phyloP scores from a whole-genome alignment of 2,888 invertebrate species.

The Acleris emargana region DNA sequence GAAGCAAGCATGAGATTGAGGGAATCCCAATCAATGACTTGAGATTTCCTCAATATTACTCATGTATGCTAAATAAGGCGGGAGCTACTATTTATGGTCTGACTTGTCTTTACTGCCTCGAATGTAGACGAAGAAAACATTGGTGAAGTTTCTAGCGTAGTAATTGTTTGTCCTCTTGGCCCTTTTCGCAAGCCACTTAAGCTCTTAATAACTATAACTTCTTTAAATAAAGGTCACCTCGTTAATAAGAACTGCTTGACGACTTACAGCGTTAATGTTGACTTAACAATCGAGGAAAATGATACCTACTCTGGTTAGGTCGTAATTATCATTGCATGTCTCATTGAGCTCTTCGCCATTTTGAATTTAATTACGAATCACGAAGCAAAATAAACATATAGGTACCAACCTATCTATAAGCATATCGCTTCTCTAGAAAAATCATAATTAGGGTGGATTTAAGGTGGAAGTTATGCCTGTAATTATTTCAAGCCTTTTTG shows the following conservation, averaged over 20 bases:
- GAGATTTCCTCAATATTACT: neutral
- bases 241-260: neutral
- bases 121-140: too few species aligned
- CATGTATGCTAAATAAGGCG: neutral
- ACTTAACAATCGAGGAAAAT: constrained; percentile 20
- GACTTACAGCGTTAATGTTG: constrained; percentile 1
- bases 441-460: too few species aligned
- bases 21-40: neutral
- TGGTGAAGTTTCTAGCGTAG: too few species aligned
- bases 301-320: constrained; percentile 1
- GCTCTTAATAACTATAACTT: neutral
- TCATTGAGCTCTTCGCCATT: neutral
- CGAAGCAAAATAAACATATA: neutral
- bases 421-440: neutral
- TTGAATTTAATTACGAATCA: neutral
- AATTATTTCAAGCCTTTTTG: too few species aligned
- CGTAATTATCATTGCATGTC: constrained; percentile 11
- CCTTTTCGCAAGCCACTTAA: neutral
- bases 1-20: neutral
- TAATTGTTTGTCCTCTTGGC: neutral
- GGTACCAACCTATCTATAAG: neutral
- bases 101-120: too few species aligned
- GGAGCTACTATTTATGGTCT: too few species aligned
- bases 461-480: too few species aligned
- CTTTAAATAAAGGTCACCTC: neutral